A percentile compares a stretch with the other conserved stretches of the same genome.
Conservation (phyloP, 1,140 invertebrate genomes). For the Mycetomoellerius zeteki region DNA sequence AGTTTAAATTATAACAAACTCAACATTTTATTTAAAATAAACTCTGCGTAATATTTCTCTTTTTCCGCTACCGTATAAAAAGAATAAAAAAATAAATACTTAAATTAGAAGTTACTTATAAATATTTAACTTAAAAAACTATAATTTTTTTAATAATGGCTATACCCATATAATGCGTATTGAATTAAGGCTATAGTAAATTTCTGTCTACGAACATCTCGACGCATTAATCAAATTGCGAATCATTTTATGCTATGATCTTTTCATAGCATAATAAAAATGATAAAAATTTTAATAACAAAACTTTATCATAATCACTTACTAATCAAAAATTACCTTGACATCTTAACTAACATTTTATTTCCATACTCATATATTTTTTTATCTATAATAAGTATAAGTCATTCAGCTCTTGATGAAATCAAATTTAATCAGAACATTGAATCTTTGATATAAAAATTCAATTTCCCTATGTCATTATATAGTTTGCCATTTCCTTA, state of each 20-base stretch:
- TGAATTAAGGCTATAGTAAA: not conserved
- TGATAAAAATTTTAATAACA: conserved; percentile 6
- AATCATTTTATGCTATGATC: not conserved
- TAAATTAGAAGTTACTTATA: not conserved
- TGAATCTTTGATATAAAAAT: not conserved
- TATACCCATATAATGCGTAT: not conserved
- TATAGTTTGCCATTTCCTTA: too few species aligned
- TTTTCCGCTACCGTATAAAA: not conserved
- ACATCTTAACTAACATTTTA: conserved; percentile 16
- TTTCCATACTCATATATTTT: not conserved
- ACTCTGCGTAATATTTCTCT: not conserved
- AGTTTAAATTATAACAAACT: not conserved
- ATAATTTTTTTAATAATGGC: not conserved
- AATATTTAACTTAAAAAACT: not conserved
- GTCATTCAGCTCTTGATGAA: not conserved
- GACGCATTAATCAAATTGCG: not conserved
- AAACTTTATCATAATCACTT: conserved; percentile 8
- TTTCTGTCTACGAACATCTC: not conserved
- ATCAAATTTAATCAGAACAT: not conserved
- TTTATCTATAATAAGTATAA: conserved; percentile 7
- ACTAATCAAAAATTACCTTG: conserved; percentile 15
- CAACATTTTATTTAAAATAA: not conserved
- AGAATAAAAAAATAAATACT: not conserved
- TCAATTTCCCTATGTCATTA: not conserved
- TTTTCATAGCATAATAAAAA: not conserved